Evolutionary conservation across 2,113 vertebrate genomes (phyloP).

Genomic region (Melanerpes formicivorus): DNA sequence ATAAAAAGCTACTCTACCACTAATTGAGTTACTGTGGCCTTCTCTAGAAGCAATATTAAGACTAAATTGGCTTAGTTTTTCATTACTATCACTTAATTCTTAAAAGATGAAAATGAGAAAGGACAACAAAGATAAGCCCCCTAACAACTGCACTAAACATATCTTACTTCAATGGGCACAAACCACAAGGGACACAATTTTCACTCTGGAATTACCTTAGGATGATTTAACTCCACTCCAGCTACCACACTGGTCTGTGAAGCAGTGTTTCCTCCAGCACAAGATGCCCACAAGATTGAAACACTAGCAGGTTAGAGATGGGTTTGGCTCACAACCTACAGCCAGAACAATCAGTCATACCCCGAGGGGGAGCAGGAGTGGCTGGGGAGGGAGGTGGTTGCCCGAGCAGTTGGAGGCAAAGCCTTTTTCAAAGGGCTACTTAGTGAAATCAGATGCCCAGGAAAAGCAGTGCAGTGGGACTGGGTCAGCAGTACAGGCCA

Average conservation of each 20-base stretch:
- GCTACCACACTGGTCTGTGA: background rate
- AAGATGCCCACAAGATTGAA: background rate
- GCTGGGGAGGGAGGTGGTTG: background rate
- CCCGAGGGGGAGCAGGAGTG: background rate
- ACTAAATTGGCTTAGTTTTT: slow-evolving; percentile 10
- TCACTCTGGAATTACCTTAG: slow-evolving; percentile 21
- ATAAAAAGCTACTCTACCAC: slow-evolving; percentile 10
- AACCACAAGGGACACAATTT: slow-evolving; percentile 29
- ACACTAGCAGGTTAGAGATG: background rate
- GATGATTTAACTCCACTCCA: slow-evolving; percentile 6
- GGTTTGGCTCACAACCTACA: background rate
- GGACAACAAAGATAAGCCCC: slow-evolving; percentile 18
- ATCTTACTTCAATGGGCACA: slow-evolving; percentile 26
- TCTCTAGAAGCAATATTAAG: slow-evolving; percentile 30
- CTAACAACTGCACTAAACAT: slow-evolving; percentile 18
- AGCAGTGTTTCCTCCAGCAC: background rate
- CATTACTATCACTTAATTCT: slow-evolving; percentile 11
- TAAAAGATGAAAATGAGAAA: slow-evolving; percentile 18
- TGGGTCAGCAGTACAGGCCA: background rate
- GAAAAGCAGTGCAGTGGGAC: background rate
- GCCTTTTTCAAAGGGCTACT: slow-evolving; percentile 4
- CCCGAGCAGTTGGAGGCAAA: slow-evolving; percentile 16
- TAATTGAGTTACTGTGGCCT: slow-evolving; percentile 24
- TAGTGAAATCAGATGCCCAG: slow-evolving; percentile 1
- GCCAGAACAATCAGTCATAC: background rate